A percentile compares a stretch with the other conserved stretches of the same genome.
Evolutionary conservation across 2,888 invertebrate species (phyloP).

Genomic region (Scaptomyza flava): DNA sequence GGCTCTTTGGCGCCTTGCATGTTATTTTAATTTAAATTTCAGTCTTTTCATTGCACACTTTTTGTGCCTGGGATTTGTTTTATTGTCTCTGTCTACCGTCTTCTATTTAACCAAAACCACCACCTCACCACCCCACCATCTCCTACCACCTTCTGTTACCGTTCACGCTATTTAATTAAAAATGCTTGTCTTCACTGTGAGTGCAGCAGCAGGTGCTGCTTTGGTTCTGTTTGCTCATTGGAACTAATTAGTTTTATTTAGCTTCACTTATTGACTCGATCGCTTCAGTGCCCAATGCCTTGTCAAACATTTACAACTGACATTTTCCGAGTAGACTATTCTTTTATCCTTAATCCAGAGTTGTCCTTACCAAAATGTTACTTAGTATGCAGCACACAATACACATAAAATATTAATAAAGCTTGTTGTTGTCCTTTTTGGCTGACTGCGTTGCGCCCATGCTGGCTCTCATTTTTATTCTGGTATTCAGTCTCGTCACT

Average conservation of each 20-base stretch:
- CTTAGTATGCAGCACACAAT: constrained; percentile 77
- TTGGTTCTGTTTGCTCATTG: constrained; percentile 66
- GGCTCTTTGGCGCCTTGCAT: constrained; percentile 63
- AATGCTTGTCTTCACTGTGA: constrained; percentile 54
- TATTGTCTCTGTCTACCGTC: constrained; percentile 27
- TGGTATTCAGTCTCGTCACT: constrained; percentile 8
- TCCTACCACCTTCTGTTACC: background rate
- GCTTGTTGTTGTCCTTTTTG: constrained; percentile 79
- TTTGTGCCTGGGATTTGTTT: constrained; percentile 47
- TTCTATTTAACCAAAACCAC: constrained; percentile 2
- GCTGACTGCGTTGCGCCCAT: constrained; percentile 54
- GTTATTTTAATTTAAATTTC: constrained; percentile 81
- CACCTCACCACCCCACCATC: constrained; percentile 1
- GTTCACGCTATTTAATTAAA: constrained; percentile 67
- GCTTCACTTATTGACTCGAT: constrained; percentile 65
- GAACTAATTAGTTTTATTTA: constrained; percentile 77
- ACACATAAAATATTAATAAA: constrained; percentile 79
- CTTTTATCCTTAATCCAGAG: background rate
- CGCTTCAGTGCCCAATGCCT: constrained; percentile 12
- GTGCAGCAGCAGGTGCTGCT: constrained; percentile 35
- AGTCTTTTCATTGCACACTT: constrained; percentile 74
- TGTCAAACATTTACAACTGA: constrained; percentile 74
- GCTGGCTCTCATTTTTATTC: constrained; percentile 6
- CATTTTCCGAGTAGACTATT: constrained; percentile 57
- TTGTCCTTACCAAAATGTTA: constrained; percentile 15